phyloP scores from a whole-genome alignment of 2,797 vertebrate genomes.

The Alectoris magna region DNA sequence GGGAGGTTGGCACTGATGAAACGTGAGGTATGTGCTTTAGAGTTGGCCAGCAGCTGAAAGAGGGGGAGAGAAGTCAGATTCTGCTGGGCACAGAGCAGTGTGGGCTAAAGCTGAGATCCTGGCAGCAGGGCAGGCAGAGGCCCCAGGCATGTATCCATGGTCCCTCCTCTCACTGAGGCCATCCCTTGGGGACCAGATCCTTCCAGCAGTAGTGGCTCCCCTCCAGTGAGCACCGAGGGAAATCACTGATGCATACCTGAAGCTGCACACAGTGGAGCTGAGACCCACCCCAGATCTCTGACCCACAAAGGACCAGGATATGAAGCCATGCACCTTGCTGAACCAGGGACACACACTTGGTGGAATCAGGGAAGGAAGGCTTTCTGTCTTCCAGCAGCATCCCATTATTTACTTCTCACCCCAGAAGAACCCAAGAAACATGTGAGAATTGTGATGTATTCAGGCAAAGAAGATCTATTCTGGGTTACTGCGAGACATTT shows the following conservation, averaged over 20 bases:
- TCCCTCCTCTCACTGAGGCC: background rate
- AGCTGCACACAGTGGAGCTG: background rate
- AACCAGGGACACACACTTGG: background rate
- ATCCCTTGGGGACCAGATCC: background rate
- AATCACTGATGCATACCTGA: background rate
- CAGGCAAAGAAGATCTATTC: conserved; percentile 54
- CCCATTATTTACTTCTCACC: conserved; percentile 52
- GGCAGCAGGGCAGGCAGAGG: background rate
- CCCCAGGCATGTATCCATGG: accelerated
- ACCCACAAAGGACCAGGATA: background rate
- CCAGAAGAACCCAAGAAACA: conserved; percentile 35
- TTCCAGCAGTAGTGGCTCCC: background rate
- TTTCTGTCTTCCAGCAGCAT: background rate
- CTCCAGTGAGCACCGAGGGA: background rate
- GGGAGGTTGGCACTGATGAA: conserved; percentile 98
- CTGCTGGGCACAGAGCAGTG: background rate
- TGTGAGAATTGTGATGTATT: conserved; percentile 42
- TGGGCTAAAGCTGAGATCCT: accelerated
- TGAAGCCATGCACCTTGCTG: background rate
- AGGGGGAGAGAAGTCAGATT: background rate
- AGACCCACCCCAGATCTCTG: background rate
- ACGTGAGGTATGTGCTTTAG: conserved; percentile 93
- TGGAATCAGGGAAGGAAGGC: background rate
- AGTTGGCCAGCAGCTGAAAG: conserved; percentile 90
- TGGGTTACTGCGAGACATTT: conserved; percentile 30